Evolutionary conservation across 2,888 invertebrate species (phyloP).

Genomic region (Sinotaia quadrata): DNA sequence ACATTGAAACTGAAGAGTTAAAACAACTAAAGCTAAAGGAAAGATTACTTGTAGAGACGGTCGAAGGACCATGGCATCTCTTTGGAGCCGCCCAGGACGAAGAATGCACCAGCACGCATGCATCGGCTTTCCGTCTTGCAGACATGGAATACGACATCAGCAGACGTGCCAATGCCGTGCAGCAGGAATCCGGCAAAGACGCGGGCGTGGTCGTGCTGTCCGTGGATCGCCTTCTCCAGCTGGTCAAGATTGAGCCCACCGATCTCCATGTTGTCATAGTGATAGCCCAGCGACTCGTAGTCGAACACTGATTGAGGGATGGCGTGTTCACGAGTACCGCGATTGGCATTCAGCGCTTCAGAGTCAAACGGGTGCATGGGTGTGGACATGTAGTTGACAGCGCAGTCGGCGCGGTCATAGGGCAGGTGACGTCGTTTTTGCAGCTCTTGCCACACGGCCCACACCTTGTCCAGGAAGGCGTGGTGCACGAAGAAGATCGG

Average conservation of each 20-base stretch:
- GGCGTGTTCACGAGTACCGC: constrained; percentile 24
- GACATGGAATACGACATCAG: constrained; percentile 28
- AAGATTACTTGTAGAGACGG: constrained; percentile 34
- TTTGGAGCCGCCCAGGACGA: constrained; percentile 34
- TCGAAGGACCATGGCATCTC: constrained; percentile 47
- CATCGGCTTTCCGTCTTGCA: constrained; percentile 29
- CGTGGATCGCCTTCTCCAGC: constrained; percentile 33
- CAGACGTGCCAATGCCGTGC: constrained; percentile 39
- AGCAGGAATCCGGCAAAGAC: constrained; percentile 43
- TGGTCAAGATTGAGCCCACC: constrained; percentile 43
- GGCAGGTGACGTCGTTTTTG: constrained; percentile 38
- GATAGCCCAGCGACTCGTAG: constrained; percentile 38
- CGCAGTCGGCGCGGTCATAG: constrained; percentile 41
- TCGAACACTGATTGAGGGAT: constrained; percentile 37
- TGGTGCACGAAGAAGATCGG: constrained; percentile 46
- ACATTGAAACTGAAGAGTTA: too few species aligned
- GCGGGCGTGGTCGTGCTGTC: constrained; percentile 25
- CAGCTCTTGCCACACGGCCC: constrained; percentile 46
- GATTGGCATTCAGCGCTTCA: constrained; percentile 3
- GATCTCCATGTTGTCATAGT: constrained; percentile 41
- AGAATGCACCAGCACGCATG: constrained; percentile 26
- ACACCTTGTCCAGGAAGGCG: constrained; percentile 40
- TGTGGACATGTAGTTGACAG: constrained; percentile 35
- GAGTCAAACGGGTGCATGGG: constrained; percentile 36
- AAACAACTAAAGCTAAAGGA: too few species aligned